Evolutionary conservation across 1,140 invertebrate genomes (phyloP).

Genomic region (Drosophila truncata): DNA sequence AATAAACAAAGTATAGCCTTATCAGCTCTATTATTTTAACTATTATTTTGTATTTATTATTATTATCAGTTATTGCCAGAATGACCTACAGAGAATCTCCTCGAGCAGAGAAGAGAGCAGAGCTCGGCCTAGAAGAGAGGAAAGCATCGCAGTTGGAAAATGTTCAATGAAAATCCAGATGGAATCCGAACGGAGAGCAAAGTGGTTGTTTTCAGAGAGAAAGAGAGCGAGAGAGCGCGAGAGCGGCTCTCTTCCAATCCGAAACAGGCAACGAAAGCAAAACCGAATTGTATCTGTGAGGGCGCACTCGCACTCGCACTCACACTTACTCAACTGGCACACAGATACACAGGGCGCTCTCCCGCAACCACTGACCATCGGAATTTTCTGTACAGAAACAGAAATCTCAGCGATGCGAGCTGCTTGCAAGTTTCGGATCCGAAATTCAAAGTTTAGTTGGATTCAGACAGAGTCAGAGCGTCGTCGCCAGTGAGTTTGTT

Average conservation of each 20-base stretch:
- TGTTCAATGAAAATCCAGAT: constrained; percentile 56
- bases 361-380: constrained; percentile 74
- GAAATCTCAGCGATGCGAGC: constrained; percentile 59
- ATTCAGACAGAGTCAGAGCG: constrained; percentile 78
- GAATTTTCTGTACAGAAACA: constrained; percentile 77
- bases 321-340: constrained; percentile 22
- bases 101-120: not conserved
- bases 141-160: constrained; percentile 45
- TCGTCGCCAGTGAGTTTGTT: constrained; percentile 81
- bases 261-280: constrained; percentile 69
- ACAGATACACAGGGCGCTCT: constrained; percentile 31
- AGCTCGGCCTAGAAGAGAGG: constrained; percentile 5
- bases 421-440: constrained; percentile 62
- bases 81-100: constrained; percentile 38
- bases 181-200: constrained; percentile 62
- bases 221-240: constrained; percentile 3
- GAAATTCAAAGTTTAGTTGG: constrained; percentile 76
- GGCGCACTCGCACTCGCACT: not conserved
- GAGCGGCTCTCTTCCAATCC: constrained; percentile 42
- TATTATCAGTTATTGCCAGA: constrained; percentile 24
- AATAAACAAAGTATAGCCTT: constrained; percentile 14
- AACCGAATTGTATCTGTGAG: constrained; percentile 56
- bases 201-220: constrained; percentile 70
- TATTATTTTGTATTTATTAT: constrained; percentile 6
- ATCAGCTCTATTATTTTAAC: constrained; percentile 4